Conservation (phyloP, 2,888 invertebrate genomes). For the Calameuta filiformis region DNA sequence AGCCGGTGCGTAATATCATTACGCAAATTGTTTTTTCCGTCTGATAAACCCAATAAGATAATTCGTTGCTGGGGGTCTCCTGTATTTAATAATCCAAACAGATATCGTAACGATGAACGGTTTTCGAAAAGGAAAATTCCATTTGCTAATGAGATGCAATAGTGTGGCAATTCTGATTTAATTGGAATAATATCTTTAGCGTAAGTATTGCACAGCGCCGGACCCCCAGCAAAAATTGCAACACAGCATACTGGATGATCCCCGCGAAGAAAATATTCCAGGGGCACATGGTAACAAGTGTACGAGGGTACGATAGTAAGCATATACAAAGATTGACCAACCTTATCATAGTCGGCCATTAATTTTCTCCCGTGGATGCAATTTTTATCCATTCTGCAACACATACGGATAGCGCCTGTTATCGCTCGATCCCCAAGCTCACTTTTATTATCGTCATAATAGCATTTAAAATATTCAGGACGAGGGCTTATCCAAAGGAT, state of each 20-base stretch:
- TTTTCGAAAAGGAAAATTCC: background rate
- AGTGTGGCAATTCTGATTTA: background rate
- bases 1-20: background rate
- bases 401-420: background rate
- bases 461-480: background rate
- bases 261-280: background rate
- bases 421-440: background rate
- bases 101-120: background rate
- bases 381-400: background rate
- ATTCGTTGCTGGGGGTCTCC: background rate
- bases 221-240: background rate
- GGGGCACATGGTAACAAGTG: background rate
- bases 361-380: background rate
- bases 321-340: background rate
- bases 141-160: background rate
- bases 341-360: background rate
- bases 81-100: background rate
- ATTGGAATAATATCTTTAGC: background rate
- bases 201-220: background rate
- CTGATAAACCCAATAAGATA: background rate
- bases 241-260: background rate
- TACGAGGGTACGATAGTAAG: background rate
- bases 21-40: background rate
- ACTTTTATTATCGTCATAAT: background rate
- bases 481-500: too few relatives aligned